A percentile compares a stretch with the other conserved stretches of the same genome.
These are phyloP conservation scores for Dolichoris vasculosae DNA, from an alignment of 1,140 invertebrate species.

Conservation along the genomic window DNA sequence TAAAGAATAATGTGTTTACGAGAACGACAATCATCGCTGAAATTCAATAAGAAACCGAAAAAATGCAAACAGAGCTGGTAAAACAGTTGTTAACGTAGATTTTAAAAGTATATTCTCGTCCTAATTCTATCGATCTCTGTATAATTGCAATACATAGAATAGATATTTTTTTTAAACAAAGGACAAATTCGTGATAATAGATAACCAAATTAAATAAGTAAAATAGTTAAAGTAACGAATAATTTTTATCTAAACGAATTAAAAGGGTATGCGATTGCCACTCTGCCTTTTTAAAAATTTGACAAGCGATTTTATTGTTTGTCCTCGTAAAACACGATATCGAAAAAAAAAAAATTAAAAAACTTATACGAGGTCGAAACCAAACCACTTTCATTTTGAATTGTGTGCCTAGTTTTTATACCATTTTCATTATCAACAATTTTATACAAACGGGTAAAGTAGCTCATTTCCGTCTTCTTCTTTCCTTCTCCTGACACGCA, in stretches of 20 bases:
- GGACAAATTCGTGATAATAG: conserved; percentile 21
- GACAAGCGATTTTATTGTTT: conserved; percentile 40
- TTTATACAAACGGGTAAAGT: conserved; percentile 45
- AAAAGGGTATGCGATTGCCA: conserved; percentile 12
- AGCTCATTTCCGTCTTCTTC: conserved; percentile 13
- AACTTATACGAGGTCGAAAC: conserved; percentile 28
- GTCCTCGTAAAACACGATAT: conserved; percentile 43
- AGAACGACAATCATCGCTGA: conserved; percentile 68
- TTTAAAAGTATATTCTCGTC: conserved; percentile 58
- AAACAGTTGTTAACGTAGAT: conserved; percentile 70
- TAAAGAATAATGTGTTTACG: conserved; percentile 59
- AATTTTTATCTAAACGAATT: conserved; percentile 14
- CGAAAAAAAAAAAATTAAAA: not conserved
- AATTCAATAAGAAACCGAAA: conserved; percentile 41
- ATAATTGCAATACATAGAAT: conserved; percentile 54
- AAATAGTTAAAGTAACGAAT: not conserved
- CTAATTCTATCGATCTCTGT: conserved; percentile 39
- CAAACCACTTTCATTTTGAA: conserved; percentile 29
- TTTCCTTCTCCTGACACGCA: not conserved
- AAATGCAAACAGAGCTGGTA: conserved; percentile 32
- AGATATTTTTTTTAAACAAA: conserved; percentile 26
- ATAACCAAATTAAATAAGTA: not conserved
- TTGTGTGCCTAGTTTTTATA: conserved; percentile 64
- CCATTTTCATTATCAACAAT: conserved; percentile 51
- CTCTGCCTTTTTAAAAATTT: conserved; percentile 28